Evolutionary conservation across 2,797 vertebrate species (phyloP).

Genomic region (Oreochromis mossambicus): DNA sequence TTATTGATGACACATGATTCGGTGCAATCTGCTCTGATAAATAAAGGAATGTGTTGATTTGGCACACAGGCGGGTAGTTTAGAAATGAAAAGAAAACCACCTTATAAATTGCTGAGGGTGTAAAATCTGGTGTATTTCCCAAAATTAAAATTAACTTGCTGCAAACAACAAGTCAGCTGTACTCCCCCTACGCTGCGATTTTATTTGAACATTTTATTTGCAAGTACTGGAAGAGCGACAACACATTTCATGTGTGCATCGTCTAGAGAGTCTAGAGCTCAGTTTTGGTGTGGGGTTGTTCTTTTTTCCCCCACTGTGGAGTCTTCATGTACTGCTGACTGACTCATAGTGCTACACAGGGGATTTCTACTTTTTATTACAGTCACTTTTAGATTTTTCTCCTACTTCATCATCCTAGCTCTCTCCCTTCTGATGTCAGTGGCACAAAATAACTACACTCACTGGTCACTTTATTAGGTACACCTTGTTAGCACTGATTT

Average conservation of each 20-base stretch:
- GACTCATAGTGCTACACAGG: background rate
- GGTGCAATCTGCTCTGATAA: background rate
- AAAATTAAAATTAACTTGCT: background rate
- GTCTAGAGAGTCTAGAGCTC: background rate
- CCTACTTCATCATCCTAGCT: background rate
- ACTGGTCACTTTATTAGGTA: background rate
- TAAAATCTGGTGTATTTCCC: background rate
- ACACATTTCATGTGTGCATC: background rate
- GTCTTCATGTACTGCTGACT: constrained; percentile 1
- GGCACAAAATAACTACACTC: background rate
- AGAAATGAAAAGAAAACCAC: background rate
- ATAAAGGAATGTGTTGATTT: background rate
- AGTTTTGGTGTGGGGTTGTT: background rate
- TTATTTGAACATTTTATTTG: background rate
- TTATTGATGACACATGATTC: background rate
- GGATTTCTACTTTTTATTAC: background rate
- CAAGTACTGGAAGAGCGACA: background rate
- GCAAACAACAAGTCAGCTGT: background rate
- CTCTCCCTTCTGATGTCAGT: background rate
- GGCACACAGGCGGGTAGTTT: background rate
- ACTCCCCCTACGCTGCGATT: background rate
- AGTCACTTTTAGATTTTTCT: background rate
- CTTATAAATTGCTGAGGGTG: background rate
- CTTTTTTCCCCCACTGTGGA: background rate
- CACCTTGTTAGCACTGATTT: background rate